A percentile compares a stretch with the other conserved stretches of the same genome.
These are phyloP conservation scores for Parazoanthus darwini DNA, from an alignment of 92 coral and sea anemone species.

Conservation along the genomic window DNA sequence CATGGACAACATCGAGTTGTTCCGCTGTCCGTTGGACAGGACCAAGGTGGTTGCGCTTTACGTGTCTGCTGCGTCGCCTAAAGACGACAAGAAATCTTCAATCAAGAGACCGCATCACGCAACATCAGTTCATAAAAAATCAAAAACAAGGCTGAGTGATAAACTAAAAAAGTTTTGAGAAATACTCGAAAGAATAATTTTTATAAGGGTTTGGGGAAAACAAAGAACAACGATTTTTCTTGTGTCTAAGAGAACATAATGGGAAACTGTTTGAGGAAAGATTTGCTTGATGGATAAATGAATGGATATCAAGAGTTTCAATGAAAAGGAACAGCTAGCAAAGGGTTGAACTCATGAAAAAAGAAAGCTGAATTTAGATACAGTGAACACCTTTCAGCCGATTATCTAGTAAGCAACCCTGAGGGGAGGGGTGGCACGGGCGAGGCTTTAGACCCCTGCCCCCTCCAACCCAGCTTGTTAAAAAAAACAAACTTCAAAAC, in stretches of 20 bases:
- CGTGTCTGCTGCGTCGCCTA: slow-evolving; percentile 76
- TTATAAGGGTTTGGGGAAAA: not conserved
- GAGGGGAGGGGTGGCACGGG: too few species aligned
- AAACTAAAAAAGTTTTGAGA: slow-evolving; percentile 18
- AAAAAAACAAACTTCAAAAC: too few species aligned
- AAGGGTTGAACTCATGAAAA: too few species aligned
- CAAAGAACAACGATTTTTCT: not conserved
- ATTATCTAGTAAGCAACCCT: not conserved
- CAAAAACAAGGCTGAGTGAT: slow-evolving; percentile 20
- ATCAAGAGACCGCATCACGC: slow-evolving; percentile 41
- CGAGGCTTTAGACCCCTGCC: too few species aligned
- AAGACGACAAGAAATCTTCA: slow-evolving; percentile 60
- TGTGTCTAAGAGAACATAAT: not conserved
- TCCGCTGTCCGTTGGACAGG: slow-evolving; percentile 84
- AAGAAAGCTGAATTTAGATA: not conserved
- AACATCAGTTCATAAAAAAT: not conserved
- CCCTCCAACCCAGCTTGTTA: too few species aligned
- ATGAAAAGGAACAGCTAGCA: not conserved
- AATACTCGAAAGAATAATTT: not conserved
- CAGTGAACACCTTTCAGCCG: not conserved
- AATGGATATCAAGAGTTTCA: not conserved
- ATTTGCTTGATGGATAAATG: not conserved
- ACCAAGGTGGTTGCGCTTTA: slow-evolving; percentile 85
- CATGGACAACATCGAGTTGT: slow-evolving; percentile 78
- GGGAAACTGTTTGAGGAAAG: not conserved